Percentiles rank a stretch among this genome's conserved stretches.
phyloP scores from a whole-genome alignment of 2,113 vertebrate genomes.

The Caranx melampygus region DNA sequence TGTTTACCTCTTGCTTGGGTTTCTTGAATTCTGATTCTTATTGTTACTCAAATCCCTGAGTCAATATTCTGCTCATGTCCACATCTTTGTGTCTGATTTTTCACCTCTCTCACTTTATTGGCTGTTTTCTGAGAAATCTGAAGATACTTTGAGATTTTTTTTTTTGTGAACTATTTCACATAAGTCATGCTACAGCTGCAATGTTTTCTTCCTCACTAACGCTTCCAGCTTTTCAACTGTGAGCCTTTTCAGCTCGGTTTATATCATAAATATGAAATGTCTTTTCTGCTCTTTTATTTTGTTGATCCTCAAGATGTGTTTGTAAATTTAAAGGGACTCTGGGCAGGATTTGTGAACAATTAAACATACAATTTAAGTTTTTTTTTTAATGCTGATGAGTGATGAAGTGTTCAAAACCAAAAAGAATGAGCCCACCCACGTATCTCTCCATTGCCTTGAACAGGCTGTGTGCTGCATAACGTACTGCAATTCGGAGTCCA shows the following conservation, averaged over 20 bases:
- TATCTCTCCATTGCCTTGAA: too few species aligned
- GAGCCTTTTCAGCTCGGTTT: background rate
- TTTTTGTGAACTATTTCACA: background rate
- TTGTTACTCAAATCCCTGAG: background rate
- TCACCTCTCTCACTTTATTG: background rate
- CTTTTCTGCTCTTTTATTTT: too few species aligned
- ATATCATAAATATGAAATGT: too few species aligned
- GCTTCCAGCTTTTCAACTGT: background rate
- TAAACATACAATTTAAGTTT: too few species aligned
- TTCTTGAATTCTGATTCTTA: background rate
- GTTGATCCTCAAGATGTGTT: too few species aligned
- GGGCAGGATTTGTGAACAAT: too few species aligned
- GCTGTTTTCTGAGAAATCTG: background rate
- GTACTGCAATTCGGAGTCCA: too few species aligned
- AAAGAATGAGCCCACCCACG: too few species aligned
- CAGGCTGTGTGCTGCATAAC: too few species aligned
- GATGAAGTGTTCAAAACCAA: too few species aligned
- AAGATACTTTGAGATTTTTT: background rate
- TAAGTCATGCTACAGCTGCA: background rate
- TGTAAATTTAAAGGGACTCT: too few species aligned
- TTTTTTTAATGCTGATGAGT: too few species aligned
- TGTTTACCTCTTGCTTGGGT: slow-evolving; percentile 32
- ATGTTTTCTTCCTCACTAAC: background rate
- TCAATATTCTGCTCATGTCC: background rate
- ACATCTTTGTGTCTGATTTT: background rate